A percentile compares a stretch with the other conserved stretches of the same genome.
Evolutionary conservation across 2,888 invertebrate genomes (phyloP).

Genomic region (Octodonta nipae): DNA sequence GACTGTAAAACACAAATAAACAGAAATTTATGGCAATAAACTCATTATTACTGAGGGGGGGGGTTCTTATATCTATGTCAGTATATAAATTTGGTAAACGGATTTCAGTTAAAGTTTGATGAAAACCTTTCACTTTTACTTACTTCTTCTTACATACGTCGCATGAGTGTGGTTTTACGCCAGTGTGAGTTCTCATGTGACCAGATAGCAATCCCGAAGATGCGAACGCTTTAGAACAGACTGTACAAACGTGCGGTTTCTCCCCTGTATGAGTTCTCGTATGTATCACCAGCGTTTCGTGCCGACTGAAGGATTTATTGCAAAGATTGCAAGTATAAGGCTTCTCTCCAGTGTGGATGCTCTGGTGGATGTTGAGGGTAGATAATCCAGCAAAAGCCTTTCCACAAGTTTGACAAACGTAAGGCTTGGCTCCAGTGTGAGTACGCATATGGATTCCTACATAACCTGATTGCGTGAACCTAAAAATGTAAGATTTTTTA

Average conservation of each 20-base stretch:
- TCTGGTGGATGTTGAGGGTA: constrained; percentile 33
- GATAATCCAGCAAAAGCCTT: constrained; percentile 37
- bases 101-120: too few relatives aligned
- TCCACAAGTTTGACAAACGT: constrained; percentile 34
- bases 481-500: too few relatives aligned
- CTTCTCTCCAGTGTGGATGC: constrained; percentile 35
- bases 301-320: constrained; percentile 32
- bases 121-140: too few relatives aligned
- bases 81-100: too few relatives aligned
- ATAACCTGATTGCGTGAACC: constrained; percentile 37
- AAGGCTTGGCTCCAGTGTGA: constrained; percentile 36
- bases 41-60: too few relatives aligned
- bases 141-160: constrained; percentile 33
- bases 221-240: constrained; percentile 33
- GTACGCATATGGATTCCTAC: constrained; percentile 37
- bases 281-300: constrained; percentile 34
- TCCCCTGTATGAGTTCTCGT: constrained; percentile 34
- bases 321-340: constrained; percentile 33
- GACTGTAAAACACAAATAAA: too few relatives aligned
- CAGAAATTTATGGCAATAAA: too few relatives aligned
- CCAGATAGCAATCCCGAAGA: constrained; percentile 33
- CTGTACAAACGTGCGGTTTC: constrained; percentile 32
- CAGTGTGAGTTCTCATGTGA: constrained; percentile 35
- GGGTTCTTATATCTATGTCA: too few relatives aligned
- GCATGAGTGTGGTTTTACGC: constrained; percentile 33